Conservation (phyloP, 2,888 invertebrate genomes). For the Sympetrum striolatum region DNA sequence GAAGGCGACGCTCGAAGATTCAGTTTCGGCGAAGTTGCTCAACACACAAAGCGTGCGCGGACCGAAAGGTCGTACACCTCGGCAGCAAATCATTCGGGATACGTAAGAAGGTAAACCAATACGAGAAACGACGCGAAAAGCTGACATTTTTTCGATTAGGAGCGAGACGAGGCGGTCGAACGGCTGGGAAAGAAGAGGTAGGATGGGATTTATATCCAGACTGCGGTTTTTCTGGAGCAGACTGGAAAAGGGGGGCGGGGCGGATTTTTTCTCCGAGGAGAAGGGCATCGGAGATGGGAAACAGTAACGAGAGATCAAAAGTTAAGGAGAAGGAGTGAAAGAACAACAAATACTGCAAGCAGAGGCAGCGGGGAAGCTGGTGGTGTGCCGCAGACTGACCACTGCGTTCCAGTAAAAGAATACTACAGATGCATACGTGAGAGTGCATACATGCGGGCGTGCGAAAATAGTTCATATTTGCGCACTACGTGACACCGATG, state of each 20-base stretch:
- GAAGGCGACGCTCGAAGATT: no score
- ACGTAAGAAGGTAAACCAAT: not conserved
- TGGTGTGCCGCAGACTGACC: constrained; percentile 30
- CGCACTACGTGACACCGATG: no score
- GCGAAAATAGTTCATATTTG: no score
- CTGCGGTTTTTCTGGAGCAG: not conserved
- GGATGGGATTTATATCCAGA: not conserved
- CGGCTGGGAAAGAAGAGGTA: not conserved
- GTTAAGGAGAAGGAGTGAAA: not conserved
- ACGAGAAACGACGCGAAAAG: not conserved
- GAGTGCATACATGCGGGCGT: no score
- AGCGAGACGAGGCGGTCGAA: not conserved
- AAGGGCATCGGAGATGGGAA: not conserved
- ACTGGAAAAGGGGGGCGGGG: not conserved
- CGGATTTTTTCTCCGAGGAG: not conserved
- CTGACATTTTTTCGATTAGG: not conserved
- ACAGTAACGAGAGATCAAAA: not conserved
- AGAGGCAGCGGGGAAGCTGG: not conserved
- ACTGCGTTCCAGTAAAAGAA: not conserved
- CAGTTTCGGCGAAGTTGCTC: no score
- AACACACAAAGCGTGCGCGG: no score
- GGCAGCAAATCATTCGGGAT: no score
- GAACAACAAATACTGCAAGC: not conserved
- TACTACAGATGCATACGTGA: not conserved
- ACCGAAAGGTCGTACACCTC: no score